Conservation (phyloP, 2,888 invertebrate species). For the Ctenicera cuprea region DNA sequence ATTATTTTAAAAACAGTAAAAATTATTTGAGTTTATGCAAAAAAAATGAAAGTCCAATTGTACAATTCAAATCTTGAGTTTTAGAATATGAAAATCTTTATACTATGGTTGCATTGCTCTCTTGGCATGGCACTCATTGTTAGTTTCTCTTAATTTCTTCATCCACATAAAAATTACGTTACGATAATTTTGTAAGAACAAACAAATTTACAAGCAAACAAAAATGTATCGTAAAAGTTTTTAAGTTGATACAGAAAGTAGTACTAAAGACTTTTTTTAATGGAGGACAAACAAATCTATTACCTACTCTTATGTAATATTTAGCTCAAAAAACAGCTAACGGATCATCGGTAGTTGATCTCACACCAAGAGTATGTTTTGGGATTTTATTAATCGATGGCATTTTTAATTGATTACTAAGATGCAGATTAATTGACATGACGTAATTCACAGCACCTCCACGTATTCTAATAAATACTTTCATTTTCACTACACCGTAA, state of each 20-base stretch:
- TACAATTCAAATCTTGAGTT: too few species aligned
- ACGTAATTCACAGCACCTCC: constrained; percentile 18
- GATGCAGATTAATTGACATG: constrained; percentile 30
- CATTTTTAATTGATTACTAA: constrained; percentile 28
- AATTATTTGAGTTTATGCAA: too few species aligned
- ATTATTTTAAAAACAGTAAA: too few species aligned
- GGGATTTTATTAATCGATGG: constrained; percentile 10
- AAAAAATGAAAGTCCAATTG: too few species aligned
- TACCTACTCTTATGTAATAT: background rate
- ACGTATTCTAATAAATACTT: constrained; percentile 25
- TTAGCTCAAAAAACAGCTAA: background rate
- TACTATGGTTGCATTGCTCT: too few species aligned
- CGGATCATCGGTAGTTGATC: constrained; percentile 9
- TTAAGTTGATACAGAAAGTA: background rate
- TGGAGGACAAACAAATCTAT: constrained; percentile 8
- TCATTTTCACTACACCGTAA: constrained; percentile 36
- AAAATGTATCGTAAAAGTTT: too few species aligned
- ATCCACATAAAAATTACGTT: too few species aligned
- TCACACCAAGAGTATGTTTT: constrained; percentile 15
- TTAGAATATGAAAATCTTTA: too few species aligned
- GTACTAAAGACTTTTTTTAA: background rate
- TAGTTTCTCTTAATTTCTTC: too few species aligned
- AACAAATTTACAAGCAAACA: too few species aligned
- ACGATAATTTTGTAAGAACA: too few species aligned
- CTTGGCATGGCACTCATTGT: too few species aligned